Base-by-base conservation (phyloP, 2,888 invertebrate species). In the Amiota mariae region DNA sequence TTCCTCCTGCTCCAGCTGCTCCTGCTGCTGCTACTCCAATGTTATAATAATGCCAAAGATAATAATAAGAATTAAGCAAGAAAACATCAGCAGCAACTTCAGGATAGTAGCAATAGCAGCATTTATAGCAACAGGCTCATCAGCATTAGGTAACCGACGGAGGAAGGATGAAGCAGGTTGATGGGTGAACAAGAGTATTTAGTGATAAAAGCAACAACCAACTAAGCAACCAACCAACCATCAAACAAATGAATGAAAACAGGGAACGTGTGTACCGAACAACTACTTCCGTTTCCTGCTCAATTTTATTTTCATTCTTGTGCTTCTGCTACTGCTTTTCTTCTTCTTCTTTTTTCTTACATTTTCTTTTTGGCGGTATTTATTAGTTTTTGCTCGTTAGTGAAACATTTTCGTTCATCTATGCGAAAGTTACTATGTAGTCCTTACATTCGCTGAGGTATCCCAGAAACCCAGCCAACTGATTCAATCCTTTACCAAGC, bases 371-470 rank as follows among this genome's bases (percentile, higher is more conserved):
- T 85, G 82, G 84, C 82, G 82, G 86, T 81, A 85, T 87, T 87
- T 87, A 87, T 87, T 87, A 88, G 88, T 88, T 88, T 88, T 89
- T 88, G 89, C 89, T 88, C 89, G 89, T 88, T 88, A 89, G 86
- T 85, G 82, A 66, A 66, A 66, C 15, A 48, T 48, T n/a, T n/a
- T 54, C 54, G 54, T n/a, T n/a, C 12, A n/a, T 54, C 54, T 54
- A 12, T 10, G 54, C 6, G 15, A 54, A 59, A 59, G 15, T 57
- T 15, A 20, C 57, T 10, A 9, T 57, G 57, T n/a, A 51, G 11
- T 51, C 1, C n/a, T n/a, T n/a, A n/a, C n/a, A n/a, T n/a, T 11
- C 2, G 54, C 54, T 51, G n/a, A n/a, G 13, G 54, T 51, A 51
- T 2, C 36, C 36, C 36, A 51, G 4, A 51, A 11, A 51, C 54